Conservation (phyloP, 2,888 invertebrate species). For the Serrognathus titanus region DNA sequence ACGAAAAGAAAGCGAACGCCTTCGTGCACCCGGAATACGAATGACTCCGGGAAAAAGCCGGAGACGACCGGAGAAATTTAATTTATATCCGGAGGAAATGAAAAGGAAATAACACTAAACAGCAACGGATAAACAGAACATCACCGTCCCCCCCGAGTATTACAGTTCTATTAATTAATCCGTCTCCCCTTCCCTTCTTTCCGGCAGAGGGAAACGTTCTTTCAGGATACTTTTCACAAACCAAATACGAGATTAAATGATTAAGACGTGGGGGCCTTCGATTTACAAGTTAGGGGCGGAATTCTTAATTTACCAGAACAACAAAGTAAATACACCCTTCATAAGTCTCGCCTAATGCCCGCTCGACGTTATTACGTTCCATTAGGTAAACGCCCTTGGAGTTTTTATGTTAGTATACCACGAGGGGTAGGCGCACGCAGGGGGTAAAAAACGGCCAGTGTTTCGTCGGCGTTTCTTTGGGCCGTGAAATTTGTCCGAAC, state of each 20-base stretch:
- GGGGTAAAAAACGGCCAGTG: slow-evolving; percentile 14
- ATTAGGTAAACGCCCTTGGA: slow-evolving; percentile 21
- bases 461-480: not conserved
- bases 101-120: slow-evolving; percentile 19
- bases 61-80: slow-evolving; percentile 4
- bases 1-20: not conserved
- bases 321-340: slow-evolving; percentile 13
- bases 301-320: slow-evolving; percentile 14
- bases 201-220: too few relatives aligned
- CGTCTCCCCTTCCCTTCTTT: not conserved
- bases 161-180: slow-evolving; percentile 3
- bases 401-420: slow-evolving; percentile 3
- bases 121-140: slow-evolving; percentile 18
- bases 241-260: not conserved
- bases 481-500: not conserved
- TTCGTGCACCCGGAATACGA: too few relatives aligned
- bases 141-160: slow-evolving; percentile 2
- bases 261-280: slow-evolving; percentile 12
- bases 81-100: slow-evolving; percentile 19
- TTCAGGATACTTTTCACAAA: too few relatives aligned
- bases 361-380: slow-evolving; percentile 23
- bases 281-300: slow-evolving; percentile 11
- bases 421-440: slow-evolving; percentile 11
- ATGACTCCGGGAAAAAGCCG: too few relatives aligned
- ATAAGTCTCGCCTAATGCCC: slow-evolving; percentile 12